Conservation (phyloP, 92 coral and sea anemone species). For the Zoanthus sansibaricus region DNA sequence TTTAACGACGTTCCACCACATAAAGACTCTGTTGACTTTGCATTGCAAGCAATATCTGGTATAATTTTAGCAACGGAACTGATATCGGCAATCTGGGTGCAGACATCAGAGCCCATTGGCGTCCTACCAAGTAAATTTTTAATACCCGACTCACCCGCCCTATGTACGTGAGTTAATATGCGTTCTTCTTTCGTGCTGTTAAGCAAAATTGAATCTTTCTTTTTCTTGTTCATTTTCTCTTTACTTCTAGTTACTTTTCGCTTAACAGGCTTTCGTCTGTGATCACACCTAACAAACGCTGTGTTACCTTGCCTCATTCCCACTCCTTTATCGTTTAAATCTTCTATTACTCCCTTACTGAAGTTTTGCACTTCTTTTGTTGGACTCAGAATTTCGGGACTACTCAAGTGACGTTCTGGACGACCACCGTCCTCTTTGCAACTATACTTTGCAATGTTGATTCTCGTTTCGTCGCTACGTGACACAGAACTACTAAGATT, state of each 20-base stretch:
- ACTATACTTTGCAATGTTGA: background rate
- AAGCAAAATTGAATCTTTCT: background rate
- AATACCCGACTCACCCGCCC: background rate
- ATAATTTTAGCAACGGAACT: background rate
- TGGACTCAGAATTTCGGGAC: slow-evolving; percentile 84
- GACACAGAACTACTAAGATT: background rate
- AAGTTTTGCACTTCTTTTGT: slow-evolving; percentile 33
- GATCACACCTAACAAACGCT: slow-evolving; percentile 47
- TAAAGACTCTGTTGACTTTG: slow-evolving; percentile 17
- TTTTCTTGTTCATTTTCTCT: background rate
- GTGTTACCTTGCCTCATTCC: background rate
- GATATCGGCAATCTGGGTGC: background rate
- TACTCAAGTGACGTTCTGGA: slow-evolving; percentile 70
- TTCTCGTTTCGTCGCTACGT: slow-evolving; percentile 25
- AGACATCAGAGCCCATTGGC: background rate
- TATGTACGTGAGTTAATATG: background rate
- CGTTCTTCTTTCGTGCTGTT: background rate
- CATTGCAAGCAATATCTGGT: slow-evolving; percentile 23
- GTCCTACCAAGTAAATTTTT: too few relatives aligned
- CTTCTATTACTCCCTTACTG: background rate
- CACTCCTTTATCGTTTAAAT: background rate
- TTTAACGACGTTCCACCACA: background rate
- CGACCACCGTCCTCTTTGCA: background rate
- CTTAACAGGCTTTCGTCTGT: slow-evolving; percentile 50
- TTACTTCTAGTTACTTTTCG: slow-evolving; percentile 11